These are phyloP conservation scores for Sinocyclocheilus rhinocerous DNA, from an alignment of 2,113 vertebrate genomes.

Conservation along the genomic window DNA sequence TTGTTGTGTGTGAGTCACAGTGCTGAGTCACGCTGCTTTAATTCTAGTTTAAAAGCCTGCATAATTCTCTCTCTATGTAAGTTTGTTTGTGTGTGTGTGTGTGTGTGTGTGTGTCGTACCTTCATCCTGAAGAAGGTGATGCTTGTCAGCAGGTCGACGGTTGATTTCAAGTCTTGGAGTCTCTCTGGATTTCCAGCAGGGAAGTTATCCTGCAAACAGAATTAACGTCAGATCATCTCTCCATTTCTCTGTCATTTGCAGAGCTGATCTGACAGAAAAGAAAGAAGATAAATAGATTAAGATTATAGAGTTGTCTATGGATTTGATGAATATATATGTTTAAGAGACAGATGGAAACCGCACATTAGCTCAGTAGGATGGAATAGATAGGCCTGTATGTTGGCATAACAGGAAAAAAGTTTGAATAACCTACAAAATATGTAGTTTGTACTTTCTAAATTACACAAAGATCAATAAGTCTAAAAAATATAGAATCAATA, in stretches of 20 bases:
- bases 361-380: no score
- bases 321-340: no score
- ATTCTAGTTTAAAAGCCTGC: neutral
- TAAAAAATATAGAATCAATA: no score
- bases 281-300: no score
- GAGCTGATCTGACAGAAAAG: neutral
- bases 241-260: neutral
- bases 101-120: slow-evolving; percentile 71
- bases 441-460: no score
- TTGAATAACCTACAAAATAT: no score
- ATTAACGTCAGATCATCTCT: neutral
- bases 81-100: slow-evolving; percentile 15
- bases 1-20: slow-evolving; percentile 25
- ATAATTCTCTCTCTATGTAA: no score
- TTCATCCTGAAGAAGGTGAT: slow-evolving; percentile 99
- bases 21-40: neutral
- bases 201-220: slow-evolving; percentile 88
- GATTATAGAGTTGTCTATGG: no score
- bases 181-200: slow-evolving; percentile 92
- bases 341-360: no score
- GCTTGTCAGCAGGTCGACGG: slow-evolving; percentile 95
- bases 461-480: no score
- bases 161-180: slow-evolving; percentile 95
- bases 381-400: no score
- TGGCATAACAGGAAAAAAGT: no score